phyloP scores from a whole-genome alignment of 2,888 invertebrate species.

The Syrphus vitripennis region DNA sequence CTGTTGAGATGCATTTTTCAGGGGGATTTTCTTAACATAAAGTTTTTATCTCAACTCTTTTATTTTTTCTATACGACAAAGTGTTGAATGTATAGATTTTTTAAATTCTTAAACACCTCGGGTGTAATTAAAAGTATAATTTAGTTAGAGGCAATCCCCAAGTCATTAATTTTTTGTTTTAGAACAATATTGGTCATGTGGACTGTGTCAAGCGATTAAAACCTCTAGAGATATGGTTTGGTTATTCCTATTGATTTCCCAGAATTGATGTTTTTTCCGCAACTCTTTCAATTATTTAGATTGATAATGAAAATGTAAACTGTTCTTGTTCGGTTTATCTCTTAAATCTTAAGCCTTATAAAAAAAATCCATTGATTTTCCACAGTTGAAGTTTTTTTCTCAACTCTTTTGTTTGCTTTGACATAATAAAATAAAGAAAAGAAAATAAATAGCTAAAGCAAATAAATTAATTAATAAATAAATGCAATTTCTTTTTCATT shows the following conservation, averaged over 20 bases:
- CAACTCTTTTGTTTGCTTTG: neutral
- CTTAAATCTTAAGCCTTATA: no score
- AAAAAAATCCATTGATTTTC: neutral
- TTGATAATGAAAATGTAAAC: no score
- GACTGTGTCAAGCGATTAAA: neutral
- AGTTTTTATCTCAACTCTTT: conserved; percentile 54
- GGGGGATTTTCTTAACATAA: neutral
- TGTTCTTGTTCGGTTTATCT: no score
- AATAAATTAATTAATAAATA: no score
- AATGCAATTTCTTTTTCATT: no score
- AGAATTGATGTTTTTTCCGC: no score
- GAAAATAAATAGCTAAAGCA: no score
- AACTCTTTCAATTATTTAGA: no score
- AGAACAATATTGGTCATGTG: neutral
- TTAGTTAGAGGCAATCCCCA: no score
- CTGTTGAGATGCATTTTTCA: neutral
- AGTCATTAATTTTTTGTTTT: neutral
- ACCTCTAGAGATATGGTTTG: no score
- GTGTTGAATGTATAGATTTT: neutral
- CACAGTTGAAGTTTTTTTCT: neutral
- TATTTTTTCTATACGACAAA: neutral
- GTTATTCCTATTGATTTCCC: no score
- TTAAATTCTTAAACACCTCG: neutral
- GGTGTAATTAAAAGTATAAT: neutral
- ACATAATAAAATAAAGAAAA: no score